Conservation (phyloP, 2,888 invertebrate species). For the Ennomos quercinarius region DNA sequence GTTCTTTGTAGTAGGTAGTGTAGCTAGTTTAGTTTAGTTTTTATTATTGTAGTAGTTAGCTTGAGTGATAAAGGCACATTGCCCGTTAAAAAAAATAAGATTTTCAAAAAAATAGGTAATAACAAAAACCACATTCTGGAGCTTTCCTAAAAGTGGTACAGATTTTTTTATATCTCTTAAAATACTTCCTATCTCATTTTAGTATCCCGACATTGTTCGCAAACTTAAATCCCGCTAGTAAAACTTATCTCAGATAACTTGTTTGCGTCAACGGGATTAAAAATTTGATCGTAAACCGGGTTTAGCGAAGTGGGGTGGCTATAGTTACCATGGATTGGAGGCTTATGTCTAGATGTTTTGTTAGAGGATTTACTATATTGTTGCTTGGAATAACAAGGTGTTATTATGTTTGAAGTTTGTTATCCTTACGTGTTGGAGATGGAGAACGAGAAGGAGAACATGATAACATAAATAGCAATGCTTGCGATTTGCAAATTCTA, state of each 20-base stretch:
- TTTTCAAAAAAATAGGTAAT: no score
- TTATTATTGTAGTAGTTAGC: no score
- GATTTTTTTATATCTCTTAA: constrained; percentile 5
- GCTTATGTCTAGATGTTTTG: constrained; percentile 29
- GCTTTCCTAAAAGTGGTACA: background rate
- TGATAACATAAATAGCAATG: no score
- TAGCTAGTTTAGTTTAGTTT: no score
- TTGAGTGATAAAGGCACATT: no score
- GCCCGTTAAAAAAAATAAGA: no score
- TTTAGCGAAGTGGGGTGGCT: constrained; percentile 41
- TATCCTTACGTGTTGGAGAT: no score
- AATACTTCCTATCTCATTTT: constrained; percentile 14
- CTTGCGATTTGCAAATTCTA: no score
- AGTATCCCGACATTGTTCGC: constrained; percentile 41
- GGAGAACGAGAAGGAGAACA: no score
- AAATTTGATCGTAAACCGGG: constrained; percentile 63
- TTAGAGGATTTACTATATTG: constrained; percentile 27
- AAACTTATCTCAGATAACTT: constrained; percentile 62
- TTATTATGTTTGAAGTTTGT: background rate
- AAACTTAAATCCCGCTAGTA: constrained; percentile 44
- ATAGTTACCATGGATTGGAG: constrained; percentile 4
- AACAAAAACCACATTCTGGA: no score
- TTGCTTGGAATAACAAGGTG: constrained; percentile 24
- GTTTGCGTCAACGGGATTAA: constrained; percentile 67
- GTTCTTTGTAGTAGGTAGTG: no score